phyloP scores from a whole-genome alignment of 2,797 vertebrate genomes.

The Meda fulgida region DNA sequence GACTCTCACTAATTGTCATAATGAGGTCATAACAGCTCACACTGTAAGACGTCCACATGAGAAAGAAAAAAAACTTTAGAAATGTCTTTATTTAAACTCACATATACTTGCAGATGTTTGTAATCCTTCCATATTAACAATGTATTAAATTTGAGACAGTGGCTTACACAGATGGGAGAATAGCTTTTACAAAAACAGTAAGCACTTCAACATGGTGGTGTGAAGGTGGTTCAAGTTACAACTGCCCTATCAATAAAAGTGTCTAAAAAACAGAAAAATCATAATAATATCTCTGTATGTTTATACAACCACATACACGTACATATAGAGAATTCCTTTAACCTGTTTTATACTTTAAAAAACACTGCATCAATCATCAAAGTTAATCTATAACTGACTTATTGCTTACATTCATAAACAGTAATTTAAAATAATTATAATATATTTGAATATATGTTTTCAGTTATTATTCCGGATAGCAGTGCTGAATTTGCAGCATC shows the following conservation, averaged over 20 bases:
- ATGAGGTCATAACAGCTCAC: too few species aligned
- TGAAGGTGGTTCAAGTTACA: too few species aligned
- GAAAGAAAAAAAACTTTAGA: too few species aligned
- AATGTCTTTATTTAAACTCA: too few species aligned
- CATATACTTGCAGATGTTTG: not conserved
- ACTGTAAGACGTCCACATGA: too few species aligned
- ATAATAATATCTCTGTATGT: not conserved
- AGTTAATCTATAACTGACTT: not conserved
- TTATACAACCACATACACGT: not conserved
- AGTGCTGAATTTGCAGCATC: not conserved
- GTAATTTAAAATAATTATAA: not conserved
- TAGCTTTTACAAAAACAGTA: too few species aligned
- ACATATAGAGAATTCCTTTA: not conserved
- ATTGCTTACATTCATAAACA: not conserved
- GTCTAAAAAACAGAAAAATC: too few species aligned
- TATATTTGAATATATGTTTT: not conserved
- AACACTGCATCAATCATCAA: not conserved
- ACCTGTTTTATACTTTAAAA: not conserved
- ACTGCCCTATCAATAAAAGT: too few species aligned
- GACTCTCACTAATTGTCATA: not conserved
- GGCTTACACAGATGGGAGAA: too few species aligned
- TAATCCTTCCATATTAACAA: too few species aligned
- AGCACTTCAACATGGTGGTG: too few species aligned
- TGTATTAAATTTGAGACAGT: too few species aligned
- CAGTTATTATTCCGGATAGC: not conserved